Evolutionary conservation across 1,140 invertebrate species (phyloP).

Genomic region (Philotrypesis tridentata): DNA sequence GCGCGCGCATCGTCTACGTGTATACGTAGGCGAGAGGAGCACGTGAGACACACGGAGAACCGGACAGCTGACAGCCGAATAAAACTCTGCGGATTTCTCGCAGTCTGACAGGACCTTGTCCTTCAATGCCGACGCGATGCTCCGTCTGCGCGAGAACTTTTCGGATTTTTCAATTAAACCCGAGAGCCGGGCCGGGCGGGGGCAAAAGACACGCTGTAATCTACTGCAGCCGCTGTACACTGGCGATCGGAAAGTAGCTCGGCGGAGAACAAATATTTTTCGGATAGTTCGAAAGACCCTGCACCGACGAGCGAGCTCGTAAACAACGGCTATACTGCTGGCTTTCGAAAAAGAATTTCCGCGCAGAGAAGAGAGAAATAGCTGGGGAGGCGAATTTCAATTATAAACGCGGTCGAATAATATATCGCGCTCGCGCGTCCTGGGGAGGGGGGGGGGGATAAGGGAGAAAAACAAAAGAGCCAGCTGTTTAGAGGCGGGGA

Average conservation of each 20-base stretch:
- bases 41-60: too few relatives aligned
- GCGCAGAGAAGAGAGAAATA: conserved; percentile 27
- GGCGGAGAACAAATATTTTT: neutral
- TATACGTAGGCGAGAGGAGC: too few relatives aligned
- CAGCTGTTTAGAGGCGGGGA: conserved; percentile 38
- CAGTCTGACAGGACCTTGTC: conserved; percentile 41
- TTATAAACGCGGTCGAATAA: conserved; percentile 43
- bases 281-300: neutral
- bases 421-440: conserved; percentile 14
- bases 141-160: neutral
- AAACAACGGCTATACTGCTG: neutral
- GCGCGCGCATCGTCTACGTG: too few relatives aligned
- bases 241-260: neutral
- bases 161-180: conserved; percentile 1
- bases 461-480: conserved; percentile 9
- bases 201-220: too few relatives aligned
- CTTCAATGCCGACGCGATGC: conserved; percentile 19
- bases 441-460: too few relatives aligned
- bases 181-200: neutral
- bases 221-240: too few relatives aligned
- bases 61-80: conserved; percentile 35
- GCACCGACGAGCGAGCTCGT: neutral
- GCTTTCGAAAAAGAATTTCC: neutral
- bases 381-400: conserved; percentile 33
- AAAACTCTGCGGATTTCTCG: conserved; percentile 10